These are phyloP conservation scores for Mustela lutreola DNA, from an alignment of 2,113 vertebrate genomes.

Conservation along the genomic window DNA sequence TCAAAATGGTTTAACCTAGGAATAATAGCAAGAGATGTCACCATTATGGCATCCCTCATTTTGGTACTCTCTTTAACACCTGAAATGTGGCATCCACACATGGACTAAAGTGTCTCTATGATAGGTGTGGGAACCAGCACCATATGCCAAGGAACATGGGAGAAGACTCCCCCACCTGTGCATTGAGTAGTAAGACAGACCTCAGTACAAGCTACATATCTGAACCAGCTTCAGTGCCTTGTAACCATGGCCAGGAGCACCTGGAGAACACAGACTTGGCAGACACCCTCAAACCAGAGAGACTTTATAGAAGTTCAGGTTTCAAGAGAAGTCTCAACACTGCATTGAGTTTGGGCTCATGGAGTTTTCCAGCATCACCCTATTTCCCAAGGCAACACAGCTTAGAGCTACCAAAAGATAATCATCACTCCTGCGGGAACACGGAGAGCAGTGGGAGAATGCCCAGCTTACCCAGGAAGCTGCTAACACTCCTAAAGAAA, in stretches of 20 bases:
- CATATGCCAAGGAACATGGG: not conserved
- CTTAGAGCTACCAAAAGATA: not conserved
- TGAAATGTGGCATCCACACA: not conserved
- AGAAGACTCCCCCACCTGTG: not conserved
- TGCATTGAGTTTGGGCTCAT: not conserved
- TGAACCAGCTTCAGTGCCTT: not conserved
- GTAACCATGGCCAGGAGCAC: not conserved
- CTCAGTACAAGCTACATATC: not conserved
- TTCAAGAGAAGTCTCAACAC: not conserved
- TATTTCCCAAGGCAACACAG: not conserved
- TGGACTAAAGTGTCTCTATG: not conserved
- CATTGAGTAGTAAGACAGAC: not conserved
- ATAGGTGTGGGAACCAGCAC: not conserved
- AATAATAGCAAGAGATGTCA: not conserved
- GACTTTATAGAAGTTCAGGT: not conserved
- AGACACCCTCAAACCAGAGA: not conserved
- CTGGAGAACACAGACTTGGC: not conserved
- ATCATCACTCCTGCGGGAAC: not conserved
- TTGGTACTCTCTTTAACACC: not conserved
- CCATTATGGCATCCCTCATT: not conserved
- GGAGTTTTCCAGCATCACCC: not conserved
- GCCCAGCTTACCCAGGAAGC: not conserved
- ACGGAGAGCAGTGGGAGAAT: not conserved
- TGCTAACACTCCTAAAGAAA: not conserved
- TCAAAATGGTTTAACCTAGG: not conserved